A percentile compares a stretch with the other conserved stretches of the same genome.
Conservation (phyloP, 1,140 invertebrate genomes). For the Acromyrmex heyeri region DNA sequence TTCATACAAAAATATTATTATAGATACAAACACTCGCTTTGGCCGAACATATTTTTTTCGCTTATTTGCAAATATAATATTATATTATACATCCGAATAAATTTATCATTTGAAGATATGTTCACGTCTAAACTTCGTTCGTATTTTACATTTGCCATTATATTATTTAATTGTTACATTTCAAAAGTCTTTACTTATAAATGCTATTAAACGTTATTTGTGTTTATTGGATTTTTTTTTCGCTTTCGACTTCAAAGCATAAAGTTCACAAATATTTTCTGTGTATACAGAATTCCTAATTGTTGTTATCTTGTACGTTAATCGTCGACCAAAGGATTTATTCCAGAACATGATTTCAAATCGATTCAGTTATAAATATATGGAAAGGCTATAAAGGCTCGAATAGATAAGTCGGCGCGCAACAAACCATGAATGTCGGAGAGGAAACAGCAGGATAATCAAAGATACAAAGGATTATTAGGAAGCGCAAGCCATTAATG, state of each 20-base stretch:
- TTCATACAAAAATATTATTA: no score
- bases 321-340: neutral
- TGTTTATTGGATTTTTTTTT: neutral
- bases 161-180: neutral
- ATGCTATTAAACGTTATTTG: neutral
- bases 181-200: neutral
- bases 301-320: neutral
- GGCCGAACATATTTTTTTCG: no score
- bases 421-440: constrained; percentile 25
- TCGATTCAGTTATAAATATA: constrained; percentile 2
- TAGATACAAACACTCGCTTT: no score
- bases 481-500: constrained; percentile 44
- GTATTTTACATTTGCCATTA: neutral
- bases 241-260: neutral
- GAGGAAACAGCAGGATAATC: constrained; percentile 20
- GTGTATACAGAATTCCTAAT: neutral
- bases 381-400: neutral
- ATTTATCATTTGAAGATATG: neutral
- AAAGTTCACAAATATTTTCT: constrained; percentile 14
- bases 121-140: neutral
- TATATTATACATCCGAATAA: neutral
- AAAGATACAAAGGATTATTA: constrained; percentile 40
- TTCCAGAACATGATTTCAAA: neutral
- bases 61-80: neutral
- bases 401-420: constrained; percentile 14